Conservation (phyloP, 2,888 invertebrate species). For the Cancer borealis region DNA sequence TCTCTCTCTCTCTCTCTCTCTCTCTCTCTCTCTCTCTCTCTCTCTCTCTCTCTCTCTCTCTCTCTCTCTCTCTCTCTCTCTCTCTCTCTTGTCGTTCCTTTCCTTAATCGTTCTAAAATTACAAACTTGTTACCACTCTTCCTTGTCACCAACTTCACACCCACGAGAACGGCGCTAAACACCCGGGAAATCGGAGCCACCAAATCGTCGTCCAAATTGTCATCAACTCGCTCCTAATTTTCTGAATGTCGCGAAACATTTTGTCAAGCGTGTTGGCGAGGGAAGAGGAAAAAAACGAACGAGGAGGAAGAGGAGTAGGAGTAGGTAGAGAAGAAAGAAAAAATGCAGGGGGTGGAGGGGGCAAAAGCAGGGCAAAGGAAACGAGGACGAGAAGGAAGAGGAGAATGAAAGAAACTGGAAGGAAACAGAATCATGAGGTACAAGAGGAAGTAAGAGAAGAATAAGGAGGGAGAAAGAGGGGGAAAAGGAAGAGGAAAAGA, state of each 20-base stretch:
- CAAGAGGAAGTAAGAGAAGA: neutral
- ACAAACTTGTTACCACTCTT: conserved; percentile 32
- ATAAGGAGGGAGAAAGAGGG: neutral
- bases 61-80: conserved; percentile 32
- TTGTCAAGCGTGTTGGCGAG: neutral
- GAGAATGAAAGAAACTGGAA: neutral
- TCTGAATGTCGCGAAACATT: conserved; percentile 27
- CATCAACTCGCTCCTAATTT: conserved; percentile 18
- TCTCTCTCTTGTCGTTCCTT: neutral
- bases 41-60: neutral
- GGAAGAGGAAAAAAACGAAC: neutral
- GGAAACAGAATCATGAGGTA: neutral
- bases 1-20: neutral
- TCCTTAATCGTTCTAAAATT: conserved; percentile 4
- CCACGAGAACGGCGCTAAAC: neutral
- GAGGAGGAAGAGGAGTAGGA: neutral
- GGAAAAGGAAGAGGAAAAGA: neutral
- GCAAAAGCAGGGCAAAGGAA: neutral
- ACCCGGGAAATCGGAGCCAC: neutral
- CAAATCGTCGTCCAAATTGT: conserved; percentile 6
- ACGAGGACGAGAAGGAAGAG: neutral
- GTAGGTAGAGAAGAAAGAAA: neutral
- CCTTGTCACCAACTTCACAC: neutral
- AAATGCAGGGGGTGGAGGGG: neutral
- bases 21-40: neutral